Evolutionary conservation across 2,113 vertebrate species (phyloP), one percentile per base, ranked within the genome.

Genomic region (Alces alces): DNA sequence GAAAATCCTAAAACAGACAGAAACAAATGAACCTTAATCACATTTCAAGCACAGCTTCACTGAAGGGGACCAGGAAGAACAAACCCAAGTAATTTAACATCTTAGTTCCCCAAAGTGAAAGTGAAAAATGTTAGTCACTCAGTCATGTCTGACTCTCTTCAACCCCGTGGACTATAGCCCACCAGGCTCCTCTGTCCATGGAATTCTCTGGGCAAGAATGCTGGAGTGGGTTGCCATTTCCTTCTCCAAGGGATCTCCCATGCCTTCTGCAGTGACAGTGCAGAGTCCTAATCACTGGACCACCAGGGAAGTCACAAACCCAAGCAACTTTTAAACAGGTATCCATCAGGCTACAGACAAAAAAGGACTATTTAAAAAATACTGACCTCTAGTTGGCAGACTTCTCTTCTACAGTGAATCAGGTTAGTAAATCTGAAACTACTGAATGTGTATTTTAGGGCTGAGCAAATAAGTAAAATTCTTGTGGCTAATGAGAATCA

Each of bases 381-480:
- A 91, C 6, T 80, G 89, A 47, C 66, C 19, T 70, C 54, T 93
- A 30, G 54, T 76, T 61, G 66, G 60, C 64, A 61, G n/a, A 55
- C 11, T 84, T 89, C 21, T 84, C 45, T 93, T 96, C 84, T 85
- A 73, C 17, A n/a, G 60, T 82, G 45, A 43, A 92, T 82, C 55
- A 83, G 19, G 61, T 52, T 83, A 89, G n/a, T 54, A 23, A 89
- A 89, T 54, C 85, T 89, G 78, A 89, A 96, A 84, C 45, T 73
- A 93, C 12, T 85, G 66, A 86, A 64, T 66, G 57, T 84, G 64
- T 55, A 86, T 47, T 83, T n/a, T 91, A 61, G 55, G 36, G 78
- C 5, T 91, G 94, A 95, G 89, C 25, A 83, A 84, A 61, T 93
- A 89, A 84, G 39, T 76, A 96, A 60, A 89, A 93, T 73, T 60